phyloP scores from a whole-genome alignment of 2,888 invertebrate species.

The Mythimna lalbum region DNA sequence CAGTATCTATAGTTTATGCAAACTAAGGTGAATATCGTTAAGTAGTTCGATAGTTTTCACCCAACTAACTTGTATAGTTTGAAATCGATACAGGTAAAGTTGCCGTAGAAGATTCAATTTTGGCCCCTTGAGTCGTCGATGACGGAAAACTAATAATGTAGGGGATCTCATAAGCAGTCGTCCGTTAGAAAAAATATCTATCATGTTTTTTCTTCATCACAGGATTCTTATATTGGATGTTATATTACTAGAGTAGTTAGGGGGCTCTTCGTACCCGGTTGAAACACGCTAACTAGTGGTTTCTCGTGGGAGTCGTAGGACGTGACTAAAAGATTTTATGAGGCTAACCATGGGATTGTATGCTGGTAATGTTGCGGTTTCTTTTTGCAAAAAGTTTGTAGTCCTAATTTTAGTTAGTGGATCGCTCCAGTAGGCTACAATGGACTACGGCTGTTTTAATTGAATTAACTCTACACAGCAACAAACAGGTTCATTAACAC shows the following conservation, averaged over 20 bases:
- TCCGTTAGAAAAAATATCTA: constrained; percentile 50
- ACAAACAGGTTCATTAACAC: too few species aligned
- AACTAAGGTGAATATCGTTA: constrained; percentile 13
- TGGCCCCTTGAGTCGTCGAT: constrained; percentile 32
- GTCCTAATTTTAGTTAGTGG: background rate
- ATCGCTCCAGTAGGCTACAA: background rate
- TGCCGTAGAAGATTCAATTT: constrained; percentile 41
- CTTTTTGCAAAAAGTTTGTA: constrained; percentile 2
- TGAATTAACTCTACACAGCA: background rate
- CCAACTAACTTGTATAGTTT: constrained; percentile 23
- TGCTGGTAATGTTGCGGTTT: background rate
- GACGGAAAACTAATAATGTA: constrained; percentile 49
- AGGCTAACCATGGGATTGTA: constrained; percentile 2
- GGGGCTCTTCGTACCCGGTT: background rate
- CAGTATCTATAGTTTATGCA: constrained; percentile 14
- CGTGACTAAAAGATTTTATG: constrained; percentile 40
- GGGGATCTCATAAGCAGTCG: constrained; percentile 34
- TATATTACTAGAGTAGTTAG: constrained; percentile 33
- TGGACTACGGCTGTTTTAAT: background rate
- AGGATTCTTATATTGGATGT: constrained; percentile 46
- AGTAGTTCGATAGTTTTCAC: constrained; percentile 11
- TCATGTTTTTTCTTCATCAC: constrained; percentile 35
- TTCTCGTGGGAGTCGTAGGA: constrained; percentile 27
- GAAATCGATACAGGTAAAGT: constrained; percentile 27
- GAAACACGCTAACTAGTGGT: constrained; percentile 19